Evolutionary conservation across 2,888 invertebrate genomes (phyloP).

Genomic region (Melangyna quadrimaculata): DNA sequence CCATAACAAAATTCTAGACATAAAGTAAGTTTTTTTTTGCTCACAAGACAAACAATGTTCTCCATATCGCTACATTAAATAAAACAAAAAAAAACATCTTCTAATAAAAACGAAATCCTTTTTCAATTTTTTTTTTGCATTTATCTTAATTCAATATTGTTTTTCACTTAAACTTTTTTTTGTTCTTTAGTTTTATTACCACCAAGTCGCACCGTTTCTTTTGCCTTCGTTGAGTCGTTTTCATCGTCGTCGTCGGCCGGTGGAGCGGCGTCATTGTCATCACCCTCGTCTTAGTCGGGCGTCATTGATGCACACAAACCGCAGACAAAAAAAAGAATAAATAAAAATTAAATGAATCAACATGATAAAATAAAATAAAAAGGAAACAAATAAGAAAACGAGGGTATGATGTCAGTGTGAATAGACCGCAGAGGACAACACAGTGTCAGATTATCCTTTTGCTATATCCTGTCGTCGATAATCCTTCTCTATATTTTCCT

Average conservation of each 20-base stretch:
- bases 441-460: slow-evolving; percentile 35
- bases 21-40: neutral
- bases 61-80: neutral
- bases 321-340: slow-evolving; percentile 12
- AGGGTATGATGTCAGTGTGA: slow-evolving; percentile 31
- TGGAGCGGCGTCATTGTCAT: too few species aligned
- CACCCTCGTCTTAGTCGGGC: neutral
- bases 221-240: neutral
- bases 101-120: slow-evolving; percentile 36
- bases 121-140: slow-evolving; percentile 30
- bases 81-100: neutral
- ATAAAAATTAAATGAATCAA: slow-evolving; percentile 29
- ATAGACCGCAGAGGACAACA: slow-evolving; percentile 47
- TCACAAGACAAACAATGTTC: neutral
- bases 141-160: slow-evolving; percentile 44
- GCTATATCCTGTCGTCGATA: neutral
- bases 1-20: neutral
- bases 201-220: neutral
- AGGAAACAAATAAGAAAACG: neutral
- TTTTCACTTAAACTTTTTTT: slow-evolving; percentile 18
- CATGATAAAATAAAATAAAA: neutral
- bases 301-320: slow-evolving; percentile 3
- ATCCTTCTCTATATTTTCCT: slow-evolving; percentile 2
- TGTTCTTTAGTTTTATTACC: neutral
- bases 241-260: neutral